phyloP scores from a whole-genome alignment of 2,888 invertebrate genomes.

The Cephus nigrinus region DNA sequence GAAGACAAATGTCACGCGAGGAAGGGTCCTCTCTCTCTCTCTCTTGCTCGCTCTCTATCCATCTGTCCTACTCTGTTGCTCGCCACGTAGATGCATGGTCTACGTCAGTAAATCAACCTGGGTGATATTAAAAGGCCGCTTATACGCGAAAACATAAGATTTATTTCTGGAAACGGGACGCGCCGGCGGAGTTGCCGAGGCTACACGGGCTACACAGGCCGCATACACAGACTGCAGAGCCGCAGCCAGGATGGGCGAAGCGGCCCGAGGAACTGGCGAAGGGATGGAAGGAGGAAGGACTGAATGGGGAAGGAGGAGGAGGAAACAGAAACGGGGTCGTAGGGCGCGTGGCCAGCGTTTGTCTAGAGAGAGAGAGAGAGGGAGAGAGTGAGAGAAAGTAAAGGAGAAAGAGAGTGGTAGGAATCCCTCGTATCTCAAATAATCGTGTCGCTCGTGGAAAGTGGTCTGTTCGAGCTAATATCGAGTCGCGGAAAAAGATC shows the following conservation, averaged over 20 bases:
- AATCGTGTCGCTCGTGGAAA: slow-evolving; percentile 47
- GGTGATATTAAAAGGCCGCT: slow-evolving; percentile 66
- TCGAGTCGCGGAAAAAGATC: slow-evolving; percentile 31
- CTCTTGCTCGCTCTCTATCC: not conserved
- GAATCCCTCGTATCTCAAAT: slow-evolving; percentile 13
- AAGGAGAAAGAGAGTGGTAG: not conserved
- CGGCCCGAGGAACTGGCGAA: not conserved
- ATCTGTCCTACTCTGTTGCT: slow-evolving; percentile 21
- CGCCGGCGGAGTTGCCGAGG: not conserved
- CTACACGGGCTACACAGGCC: not conserved
- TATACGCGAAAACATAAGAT: slow-evolving; percentile 65
- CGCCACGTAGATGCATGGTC: slow-evolving; percentile 54
- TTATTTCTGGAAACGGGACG: slow-evolving; percentile 47
- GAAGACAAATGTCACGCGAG: slow-evolving; percentile 52
- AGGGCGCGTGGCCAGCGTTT: not conserved
- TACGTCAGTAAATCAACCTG: slow-evolving; percentile 62
- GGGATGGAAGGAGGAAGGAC: not conserved
- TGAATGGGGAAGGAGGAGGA: not conserved
- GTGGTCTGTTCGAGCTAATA: slow-evolving; percentile 48
- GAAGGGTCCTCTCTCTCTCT: slow-evolving; percentile 8
- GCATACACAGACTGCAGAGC: not conserved
- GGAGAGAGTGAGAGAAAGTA: slow-evolving; percentile 20
- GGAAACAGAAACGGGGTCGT: not conserved
- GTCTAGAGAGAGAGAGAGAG: not conserved
- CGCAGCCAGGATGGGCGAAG: not conserved